Percentiles rank a stretch among this genome's conserved stretches.
Conservation (phyloP, 2,888 invertebrate genomes). For the Lycocerus yunnanus region DNA sequence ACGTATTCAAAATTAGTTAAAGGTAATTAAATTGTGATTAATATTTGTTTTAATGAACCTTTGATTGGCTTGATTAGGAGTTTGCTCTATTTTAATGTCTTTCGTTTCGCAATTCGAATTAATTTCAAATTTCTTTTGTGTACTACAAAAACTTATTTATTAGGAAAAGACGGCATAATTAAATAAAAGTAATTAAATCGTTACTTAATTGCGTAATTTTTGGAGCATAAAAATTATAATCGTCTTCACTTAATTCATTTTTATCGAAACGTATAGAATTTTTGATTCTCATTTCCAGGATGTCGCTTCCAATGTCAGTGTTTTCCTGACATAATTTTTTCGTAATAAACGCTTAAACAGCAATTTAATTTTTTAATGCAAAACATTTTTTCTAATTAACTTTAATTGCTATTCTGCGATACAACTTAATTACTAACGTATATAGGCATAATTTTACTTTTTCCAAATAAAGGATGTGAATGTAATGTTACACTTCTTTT, state of each 20-base stretch:
- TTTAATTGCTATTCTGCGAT: neutral
- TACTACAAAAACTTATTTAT: neutral
- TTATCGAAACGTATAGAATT: neutral
- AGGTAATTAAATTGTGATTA: neutral
- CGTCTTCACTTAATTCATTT: neutral
- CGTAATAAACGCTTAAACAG: neutral
- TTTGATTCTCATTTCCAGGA: neutral
- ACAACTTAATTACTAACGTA: neutral
- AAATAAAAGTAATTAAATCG: neutral
- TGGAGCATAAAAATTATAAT: neutral
- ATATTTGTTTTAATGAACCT: neutral
- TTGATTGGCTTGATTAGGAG: neutral
- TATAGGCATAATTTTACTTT: neutral
- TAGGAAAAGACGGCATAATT: neutral
- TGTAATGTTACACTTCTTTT: neutral
- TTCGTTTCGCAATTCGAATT: neutral
- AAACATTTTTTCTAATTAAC: neutral
- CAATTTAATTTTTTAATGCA: neutral
- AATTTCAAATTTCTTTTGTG: neutral
- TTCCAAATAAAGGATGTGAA: neutral
- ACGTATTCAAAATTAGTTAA: neutral
- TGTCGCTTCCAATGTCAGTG: neutral
- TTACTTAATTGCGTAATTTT: neutral
- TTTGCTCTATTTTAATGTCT: neutral
- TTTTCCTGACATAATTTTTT: no score